Evolutionary conservation across 2,113 vertebrate species (phyloP).

Genomic region (Pongo pygmaeus): DNA sequence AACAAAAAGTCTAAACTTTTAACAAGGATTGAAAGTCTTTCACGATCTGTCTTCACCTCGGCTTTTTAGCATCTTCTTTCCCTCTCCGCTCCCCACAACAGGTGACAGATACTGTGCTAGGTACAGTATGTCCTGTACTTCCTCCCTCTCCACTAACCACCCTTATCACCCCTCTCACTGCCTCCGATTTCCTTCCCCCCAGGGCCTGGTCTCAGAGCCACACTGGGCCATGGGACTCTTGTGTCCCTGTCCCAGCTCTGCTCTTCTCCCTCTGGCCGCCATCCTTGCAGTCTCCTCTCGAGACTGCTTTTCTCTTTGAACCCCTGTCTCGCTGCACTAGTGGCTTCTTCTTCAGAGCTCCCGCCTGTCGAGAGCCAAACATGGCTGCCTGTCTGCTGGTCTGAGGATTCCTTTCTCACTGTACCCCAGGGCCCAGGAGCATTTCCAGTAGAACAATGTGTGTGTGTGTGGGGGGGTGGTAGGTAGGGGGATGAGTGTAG

Average conservation of each 20-base stretch:
- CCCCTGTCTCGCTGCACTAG: neutral
- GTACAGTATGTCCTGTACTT: neutral
- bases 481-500: too few species aligned
- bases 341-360: neutral
- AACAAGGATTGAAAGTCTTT: neutral
- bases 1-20: neutral
- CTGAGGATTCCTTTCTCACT: neutral
- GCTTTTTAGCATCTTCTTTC: neutral
- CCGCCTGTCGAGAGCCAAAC: neutral
- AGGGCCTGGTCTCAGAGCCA: neutral
- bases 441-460: neutral
- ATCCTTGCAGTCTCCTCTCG: neutral
- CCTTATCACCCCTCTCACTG: neutral
- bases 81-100: neutral
- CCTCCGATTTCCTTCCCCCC: neutral
- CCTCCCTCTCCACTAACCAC: neutral
- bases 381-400: neutral
- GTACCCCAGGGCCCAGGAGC: neutral
- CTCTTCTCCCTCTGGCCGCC: neutral
- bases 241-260: accelerated
- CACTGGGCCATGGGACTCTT: accelerated
- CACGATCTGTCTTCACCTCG: too few species aligned
- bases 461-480: neutral
- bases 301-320: neutral
- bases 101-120: neutral